These are phyloP conservation scores for Vanessa cardui DNA, from an alignment of 2,888 invertebrate genomes.

Conservation along the genomic window DNA sequence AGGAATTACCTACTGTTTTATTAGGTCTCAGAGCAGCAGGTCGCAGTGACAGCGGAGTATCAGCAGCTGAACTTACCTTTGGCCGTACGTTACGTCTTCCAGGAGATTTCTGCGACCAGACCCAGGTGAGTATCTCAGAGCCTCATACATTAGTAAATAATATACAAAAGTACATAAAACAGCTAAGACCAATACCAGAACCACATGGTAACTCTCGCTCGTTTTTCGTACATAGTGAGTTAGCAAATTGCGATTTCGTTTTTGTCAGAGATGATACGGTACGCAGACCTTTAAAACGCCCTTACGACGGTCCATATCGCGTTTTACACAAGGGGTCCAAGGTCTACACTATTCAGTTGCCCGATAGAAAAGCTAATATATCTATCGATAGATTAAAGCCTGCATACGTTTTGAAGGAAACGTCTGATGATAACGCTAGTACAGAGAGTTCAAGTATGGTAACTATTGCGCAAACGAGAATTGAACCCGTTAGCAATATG, in stretches of 20 bases:
- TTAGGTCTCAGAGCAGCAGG: too few relatives aligned
- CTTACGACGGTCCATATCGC: slow-evolving; percentile 31
- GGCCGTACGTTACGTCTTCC: slow-evolving; percentile 47
- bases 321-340: slow-evolving; percentile 26
- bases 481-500: background rate
- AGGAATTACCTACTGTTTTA: too few relatives aligned
- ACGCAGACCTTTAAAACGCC: slow-evolving; percentile 20
- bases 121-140: background rate
- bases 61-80: too few relatives aligned
- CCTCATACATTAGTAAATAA: slow-evolving; percentile 6
- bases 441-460: slow-evolving; percentile 1
- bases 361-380: slow-evolving; percentile 19
- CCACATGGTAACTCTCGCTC: background rate
- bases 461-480: slow-evolving; percentile 1
- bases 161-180: background rate
- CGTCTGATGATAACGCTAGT: background rate
- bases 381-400: slow-evolving; percentile 37
- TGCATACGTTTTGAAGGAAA: slow-evolving; percentile 20
- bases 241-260: background rate
- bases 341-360: slow-evolving; percentile 19
- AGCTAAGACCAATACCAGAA: slow-evolving; percentile 3
- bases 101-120: slow-evolving; percentile 41
- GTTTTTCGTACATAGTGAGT: background rate
- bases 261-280: slow-evolving; percentile 1
- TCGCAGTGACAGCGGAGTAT: too few relatives aligned